Conservation (phyloP, 1,140 invertebrate species). For the Drosophila suzukii region DNA sequence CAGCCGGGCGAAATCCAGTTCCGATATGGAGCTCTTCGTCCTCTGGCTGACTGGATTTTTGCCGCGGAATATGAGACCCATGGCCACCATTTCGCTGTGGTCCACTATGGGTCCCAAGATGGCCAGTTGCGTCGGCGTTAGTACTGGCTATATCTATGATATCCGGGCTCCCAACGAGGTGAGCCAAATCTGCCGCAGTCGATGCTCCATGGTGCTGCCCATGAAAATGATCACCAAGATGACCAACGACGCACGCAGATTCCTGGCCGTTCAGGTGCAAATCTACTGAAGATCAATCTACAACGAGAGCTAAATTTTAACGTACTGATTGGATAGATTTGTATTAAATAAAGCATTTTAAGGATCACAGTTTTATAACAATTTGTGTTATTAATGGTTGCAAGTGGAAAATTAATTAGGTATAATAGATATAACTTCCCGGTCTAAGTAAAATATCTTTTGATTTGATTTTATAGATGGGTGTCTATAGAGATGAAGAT, state of each 20-base stretch:
- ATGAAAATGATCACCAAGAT: constrained; percentile 25
- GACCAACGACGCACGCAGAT: constrained; percentile 34
- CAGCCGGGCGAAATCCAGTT: no score
- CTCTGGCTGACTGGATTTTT: constrained; percentile 61
- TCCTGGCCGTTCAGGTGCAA: constrained; percentile 59
- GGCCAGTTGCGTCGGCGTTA: constrained; percentile 26
- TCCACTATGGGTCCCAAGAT: constrained; percentile 16
- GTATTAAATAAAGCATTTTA: not conserved
- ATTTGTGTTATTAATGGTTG: not conserved
- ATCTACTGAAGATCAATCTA: constrained; percentile 28
- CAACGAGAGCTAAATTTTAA: constrained; percentile 5
- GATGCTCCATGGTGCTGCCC: constrained; percentile 41
- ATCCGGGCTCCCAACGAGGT: constrained; percentile 34
- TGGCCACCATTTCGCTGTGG: constrained; percentile 56
- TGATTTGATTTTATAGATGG: no score
- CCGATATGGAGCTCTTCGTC: constrained; percentile 36
- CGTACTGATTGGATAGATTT: not conserved
- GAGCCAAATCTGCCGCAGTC: constrained; percentile 33
- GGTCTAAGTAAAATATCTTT: no score
- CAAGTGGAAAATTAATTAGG: not conserved
- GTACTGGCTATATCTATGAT: constrained; percentile 55
- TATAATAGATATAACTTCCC: no score
- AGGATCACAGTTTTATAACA: not conserved
- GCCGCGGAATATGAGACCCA: constrained; percentile 20
- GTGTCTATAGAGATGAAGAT: no score